Evolutionary conservation across 2,113 vertebrate species (phyloP).

Genomic region (Channa argus): DNA sequence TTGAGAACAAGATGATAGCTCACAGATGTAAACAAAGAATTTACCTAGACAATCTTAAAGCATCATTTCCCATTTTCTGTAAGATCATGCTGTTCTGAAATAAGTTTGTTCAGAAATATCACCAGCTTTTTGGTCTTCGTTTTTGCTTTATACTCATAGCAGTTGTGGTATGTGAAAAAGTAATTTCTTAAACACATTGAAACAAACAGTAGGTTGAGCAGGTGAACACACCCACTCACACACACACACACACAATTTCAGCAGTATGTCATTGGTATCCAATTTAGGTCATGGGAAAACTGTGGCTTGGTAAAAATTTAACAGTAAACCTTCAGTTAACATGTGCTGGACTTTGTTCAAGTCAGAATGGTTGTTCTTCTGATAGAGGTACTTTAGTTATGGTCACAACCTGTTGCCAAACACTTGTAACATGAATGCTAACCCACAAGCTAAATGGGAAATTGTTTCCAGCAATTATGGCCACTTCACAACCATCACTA

Average conservation of each 20-base stretch:
- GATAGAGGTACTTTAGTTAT: constrained; percentile 45
- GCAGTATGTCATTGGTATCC: background rate
- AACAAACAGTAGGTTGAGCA: background rate
- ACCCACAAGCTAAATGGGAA: constrained; percentile 35
- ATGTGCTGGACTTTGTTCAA: constrained; percentile 8
- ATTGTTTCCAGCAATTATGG: constrained; percentile 52
- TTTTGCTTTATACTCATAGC: background rate
- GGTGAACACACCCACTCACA: background rate
- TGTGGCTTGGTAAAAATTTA: constrained; percentile 9
- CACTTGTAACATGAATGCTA: constrained; percentile 33
- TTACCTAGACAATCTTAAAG: background rate
- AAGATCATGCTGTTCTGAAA: constrained; percentile 5
- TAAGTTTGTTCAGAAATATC: background rate
- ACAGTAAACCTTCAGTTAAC: constrained; percentile 24
- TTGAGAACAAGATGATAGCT: background rate
- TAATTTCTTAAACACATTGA: background rate
- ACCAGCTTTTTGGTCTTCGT: background rate
- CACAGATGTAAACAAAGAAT: constrained; percentile 21
- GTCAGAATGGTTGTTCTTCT: constrained; percentile 5
- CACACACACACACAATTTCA: background rate
- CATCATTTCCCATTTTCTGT: background rate
- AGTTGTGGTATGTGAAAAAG: background rate
- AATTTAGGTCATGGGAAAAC: background rate
- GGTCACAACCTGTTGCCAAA: constrained; percentile 39
- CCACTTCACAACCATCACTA: constrained; percentile 47